Evolutionary conservation across 2,888 invertebrate genomes (phyloP).

Genomic region (Tetragonisca angustula): DNA sequence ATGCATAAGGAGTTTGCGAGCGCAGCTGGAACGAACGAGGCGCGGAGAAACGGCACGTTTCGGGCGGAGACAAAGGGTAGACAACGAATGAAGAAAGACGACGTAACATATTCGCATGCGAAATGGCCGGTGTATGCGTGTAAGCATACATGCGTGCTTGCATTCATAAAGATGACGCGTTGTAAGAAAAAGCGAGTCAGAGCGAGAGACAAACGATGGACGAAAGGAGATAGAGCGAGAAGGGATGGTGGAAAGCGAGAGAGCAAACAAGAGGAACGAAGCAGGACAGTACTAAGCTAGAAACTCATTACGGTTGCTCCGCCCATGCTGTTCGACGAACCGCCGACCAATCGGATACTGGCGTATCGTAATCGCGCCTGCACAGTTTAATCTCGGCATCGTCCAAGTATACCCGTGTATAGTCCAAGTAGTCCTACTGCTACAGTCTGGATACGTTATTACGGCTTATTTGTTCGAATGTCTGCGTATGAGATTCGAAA

Average conservation of each 20-base stretch:
- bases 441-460: constrained; percentile 46
- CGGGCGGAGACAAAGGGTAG: constrained; percentile 39
- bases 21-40: constrained; percentile 12
- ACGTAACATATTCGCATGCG: constrained; percentile 32
- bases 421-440: constrained; percentile 37
- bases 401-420: constrained; percentile 66
- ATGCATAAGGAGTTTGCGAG: background rate
- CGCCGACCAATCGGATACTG: constrained; percentile 81
- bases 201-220: background rate
- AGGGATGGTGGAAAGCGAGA: constrained; percentile 1
- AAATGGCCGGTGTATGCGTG: constrained; percentile 1
- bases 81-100: constrained; percentile 19
- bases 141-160: constrained; percentile 25
- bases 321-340: constrained; percentile 81
- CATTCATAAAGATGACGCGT: constrained; percentile 37
- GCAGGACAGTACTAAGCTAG: constrained; percentile 74
- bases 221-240: background rate
- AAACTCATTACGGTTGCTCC: constrained; percentile 83
- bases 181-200: background rate
- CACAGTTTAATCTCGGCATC: constrained; percentile 82
- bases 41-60: constrained; percentile 10
- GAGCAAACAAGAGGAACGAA: constrained; percentile 31
- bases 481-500: background rate
- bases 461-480: constrained; percentile 1
- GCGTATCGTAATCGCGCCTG: constrained; percentile 82